phyloP scores from a whole-genome alignment of 2,113 vertebrate species.

The Pituophis catenifer region DNA sequence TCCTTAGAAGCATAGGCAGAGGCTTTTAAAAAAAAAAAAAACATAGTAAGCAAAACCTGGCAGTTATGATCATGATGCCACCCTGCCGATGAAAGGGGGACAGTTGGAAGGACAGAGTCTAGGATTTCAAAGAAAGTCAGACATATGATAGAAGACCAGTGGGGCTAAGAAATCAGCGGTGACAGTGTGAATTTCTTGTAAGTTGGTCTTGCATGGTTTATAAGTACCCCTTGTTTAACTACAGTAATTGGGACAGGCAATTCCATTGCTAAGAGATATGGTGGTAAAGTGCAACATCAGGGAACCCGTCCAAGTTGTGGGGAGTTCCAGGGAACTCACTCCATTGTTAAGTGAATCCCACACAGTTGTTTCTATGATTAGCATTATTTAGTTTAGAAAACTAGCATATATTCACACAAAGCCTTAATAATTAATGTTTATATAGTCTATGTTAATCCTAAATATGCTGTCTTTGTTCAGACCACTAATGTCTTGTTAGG shows the following conservation, averaged over 20 bases:
- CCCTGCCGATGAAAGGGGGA: background rate
- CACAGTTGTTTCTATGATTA: background rate
- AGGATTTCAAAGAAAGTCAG: background rate
- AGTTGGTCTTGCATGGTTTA: background rate
- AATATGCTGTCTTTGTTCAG: background rate
- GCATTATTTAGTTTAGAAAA: background rate
- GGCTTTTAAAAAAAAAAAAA: background rate
- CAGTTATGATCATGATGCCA: background rate
- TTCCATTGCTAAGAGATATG: background rate
- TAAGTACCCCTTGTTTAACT: background rate
- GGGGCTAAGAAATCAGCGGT: background rate
- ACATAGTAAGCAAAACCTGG: background rate
- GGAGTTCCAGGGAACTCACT: background rate
- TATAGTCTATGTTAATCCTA: background rate
- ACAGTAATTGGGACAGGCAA: background rate
- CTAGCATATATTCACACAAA: background rate
- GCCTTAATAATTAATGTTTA: background rate
- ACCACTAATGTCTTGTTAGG: background rate
- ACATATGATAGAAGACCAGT: accelerated
- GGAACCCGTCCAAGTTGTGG: background rate
- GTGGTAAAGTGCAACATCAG: background rate
- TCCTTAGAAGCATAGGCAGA: background rate
- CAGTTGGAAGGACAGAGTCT: background rate
- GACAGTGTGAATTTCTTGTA: background rate
- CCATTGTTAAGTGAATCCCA: background rate